A percentile compares a stretch with the other conserved stretches of the same genome.
Conservation (phyloP, 2,797 vertebrate species). For the Rhinella marina region DNA sequence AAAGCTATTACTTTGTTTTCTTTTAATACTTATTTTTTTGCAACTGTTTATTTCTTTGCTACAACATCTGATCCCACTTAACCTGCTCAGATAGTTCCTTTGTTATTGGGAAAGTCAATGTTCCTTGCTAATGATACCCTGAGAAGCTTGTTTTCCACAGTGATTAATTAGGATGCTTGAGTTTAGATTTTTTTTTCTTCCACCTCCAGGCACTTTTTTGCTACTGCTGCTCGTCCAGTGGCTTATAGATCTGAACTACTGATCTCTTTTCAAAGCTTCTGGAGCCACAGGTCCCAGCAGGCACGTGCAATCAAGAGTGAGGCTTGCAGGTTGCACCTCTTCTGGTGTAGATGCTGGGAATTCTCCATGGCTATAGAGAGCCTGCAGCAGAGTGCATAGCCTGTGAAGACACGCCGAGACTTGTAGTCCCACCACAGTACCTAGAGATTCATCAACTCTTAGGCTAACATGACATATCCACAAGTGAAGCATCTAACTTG, state of each 20-base stretch:
- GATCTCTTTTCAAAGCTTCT: background rate
- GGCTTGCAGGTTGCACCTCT: background rate
- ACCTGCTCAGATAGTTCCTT: slow-evolving; percentile 18
- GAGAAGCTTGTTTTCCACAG: background rate
- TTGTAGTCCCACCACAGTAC: background rate
- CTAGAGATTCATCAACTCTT: background rate
- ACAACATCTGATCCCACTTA: slow-evolving; percentile 14
- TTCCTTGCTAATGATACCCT: background rate
- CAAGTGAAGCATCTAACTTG: background rate
- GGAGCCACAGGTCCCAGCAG: background rate
- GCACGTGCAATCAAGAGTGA: background rate
- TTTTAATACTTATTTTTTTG: background rate
- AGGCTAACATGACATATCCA: background rate
- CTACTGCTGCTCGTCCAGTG: background rate
- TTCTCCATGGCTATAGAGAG: background rate
- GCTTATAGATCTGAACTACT: too few relatives aligned
- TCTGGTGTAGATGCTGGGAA: too few relatives aligned
- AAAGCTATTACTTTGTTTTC: background rate
- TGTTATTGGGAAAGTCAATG: slow-evolving; percentile 25
- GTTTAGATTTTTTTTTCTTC: background rate
- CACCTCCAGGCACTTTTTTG: background rate
- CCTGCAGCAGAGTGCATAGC: background rate
- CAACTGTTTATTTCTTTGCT: background rate
- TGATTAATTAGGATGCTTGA: background rate
- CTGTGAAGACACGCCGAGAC: background rate